Conservation (phyloP, 2,113 vertebrate species). For the Equus quagga region DNA sequence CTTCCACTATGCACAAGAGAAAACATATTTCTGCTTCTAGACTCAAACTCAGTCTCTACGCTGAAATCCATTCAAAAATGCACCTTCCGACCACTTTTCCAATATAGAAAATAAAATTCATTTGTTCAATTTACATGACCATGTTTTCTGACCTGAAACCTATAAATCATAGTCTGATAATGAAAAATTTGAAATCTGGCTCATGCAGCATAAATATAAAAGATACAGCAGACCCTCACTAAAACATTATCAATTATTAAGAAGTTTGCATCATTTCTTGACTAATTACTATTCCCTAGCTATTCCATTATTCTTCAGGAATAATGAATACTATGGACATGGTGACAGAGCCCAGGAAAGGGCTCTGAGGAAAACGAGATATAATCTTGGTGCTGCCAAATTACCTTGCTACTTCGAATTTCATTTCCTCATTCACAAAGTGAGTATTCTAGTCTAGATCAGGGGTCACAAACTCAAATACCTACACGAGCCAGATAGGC, state of each 20-base stretch:
- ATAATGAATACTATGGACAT: not conserved
- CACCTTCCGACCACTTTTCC: not conserved
- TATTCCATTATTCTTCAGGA: not conserved
- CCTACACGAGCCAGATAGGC: not conserved
- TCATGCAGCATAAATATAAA: not conserved
- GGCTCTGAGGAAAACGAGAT: not conserved
- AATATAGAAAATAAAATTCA: not conserved
- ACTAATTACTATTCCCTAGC: not conserved
- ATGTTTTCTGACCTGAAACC: conserved; percentile 1
- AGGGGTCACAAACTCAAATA: not conserved
- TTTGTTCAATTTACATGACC: not conserved
- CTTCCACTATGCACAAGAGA: not conserved
- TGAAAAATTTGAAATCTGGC: conserved; percentile 17
- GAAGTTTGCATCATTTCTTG: not conserved
- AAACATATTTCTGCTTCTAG: conserved; percentile 25
- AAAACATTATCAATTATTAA: not conserved
- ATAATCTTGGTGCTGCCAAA: not conserved
- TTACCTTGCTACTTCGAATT: not conserved
- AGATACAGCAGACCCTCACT: not conserved
- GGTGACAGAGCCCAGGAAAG: not conserved
- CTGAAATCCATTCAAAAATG: not conserved
- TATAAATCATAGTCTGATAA: not conserved
- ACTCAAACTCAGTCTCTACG: not conserved
- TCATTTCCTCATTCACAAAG: not conserved
- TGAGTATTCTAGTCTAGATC: not conserved